Evolutionary conservation across 2,888 invertebrate species (phyloP), one percentile per base, ranked within the genome.

Genomic region (Melanchra persicariae): DNA sequence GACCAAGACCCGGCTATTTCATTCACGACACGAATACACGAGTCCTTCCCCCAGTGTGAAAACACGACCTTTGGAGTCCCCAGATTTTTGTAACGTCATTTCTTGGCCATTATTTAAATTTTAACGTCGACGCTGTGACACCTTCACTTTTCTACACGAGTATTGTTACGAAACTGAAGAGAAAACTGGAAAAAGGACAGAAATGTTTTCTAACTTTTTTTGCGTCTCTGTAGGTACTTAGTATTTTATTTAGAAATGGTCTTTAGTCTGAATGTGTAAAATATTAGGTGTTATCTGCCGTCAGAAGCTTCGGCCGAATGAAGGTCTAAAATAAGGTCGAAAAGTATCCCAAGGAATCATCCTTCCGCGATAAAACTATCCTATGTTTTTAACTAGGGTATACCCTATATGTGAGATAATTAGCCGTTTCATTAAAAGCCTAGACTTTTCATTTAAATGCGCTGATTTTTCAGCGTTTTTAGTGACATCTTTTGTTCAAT

Each of bases 81-180:
- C 26, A 72, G 66, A 78, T 67, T 79, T 81, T 72, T 54, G 63
- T 72, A 58, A 82, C 66, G 64, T 79, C 79, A 79, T 79, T 82
- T 67, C 49, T 26, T 60, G 57, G 26, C 59, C 73, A 82, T 82
- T 79, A 79, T 82, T 79, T 72, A 79, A 78, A 82, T 65, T 78
- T 64, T 62, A 82, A 66, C 82, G 74, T 68, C 49, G 64, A 47
- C 62, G 45, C 40, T n/a, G 54, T 61, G 74, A 73, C 79, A 82
- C 79, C 67, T 82, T 58, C 51, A 45, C 45, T 19, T 26, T 57
- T 30, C 26, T 63, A 72, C 73, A 52, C 58, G 34, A 34, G 52
- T 30, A 78, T 82, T 79, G 82, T 79, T 65, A 60, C 73, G 19
- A 45, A 12, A 15, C 40, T 63, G 30, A 49, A 81, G 60, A 77